These are phyloP conservation scores for Mactra quadrangularis DNA, from an alignment of 1,140 invertebrate species.

Conservation along the genomic window DNA sequence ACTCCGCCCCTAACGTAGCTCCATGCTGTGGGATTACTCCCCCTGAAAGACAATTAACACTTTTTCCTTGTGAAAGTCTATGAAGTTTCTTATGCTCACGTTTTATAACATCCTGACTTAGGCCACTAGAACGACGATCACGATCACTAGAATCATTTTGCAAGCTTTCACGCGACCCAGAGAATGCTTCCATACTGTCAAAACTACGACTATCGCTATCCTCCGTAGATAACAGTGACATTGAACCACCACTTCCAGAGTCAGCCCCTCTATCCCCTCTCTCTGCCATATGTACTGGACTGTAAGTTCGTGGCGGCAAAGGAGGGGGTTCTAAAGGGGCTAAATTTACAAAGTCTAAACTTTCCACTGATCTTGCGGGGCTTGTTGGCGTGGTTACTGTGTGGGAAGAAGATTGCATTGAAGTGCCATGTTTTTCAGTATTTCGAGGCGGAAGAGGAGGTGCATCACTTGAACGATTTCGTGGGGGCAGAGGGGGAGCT, in stretches of 20 bases:
- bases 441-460: conserved; percentile 74
- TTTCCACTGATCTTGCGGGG: conserved; percentile 60
- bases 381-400: conserved; percentile 71
- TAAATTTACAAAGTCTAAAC: conserved; percentile 56
- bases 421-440: conserved; percentile 54
- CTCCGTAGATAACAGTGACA: conserved; percentile 45
- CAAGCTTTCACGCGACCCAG: conserved; percentile 70
- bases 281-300: conserved; percentile 71
- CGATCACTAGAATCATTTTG: conserved; percentile 56
- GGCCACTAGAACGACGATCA: conserved; percentile 24
- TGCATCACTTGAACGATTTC: conserved; percentile 69
- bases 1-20: conserved; percentile 20
- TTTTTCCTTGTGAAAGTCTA: conserved; percentile 59
- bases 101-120: conserved; percentile 49
- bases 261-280: conserved; percentile 33
- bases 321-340: conserved; percentile 69
- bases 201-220: conserved; percentile 72
- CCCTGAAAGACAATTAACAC: conserved; percentile 50
- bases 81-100: conserved; percentile 60
- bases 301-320: conserved; percentile 79
- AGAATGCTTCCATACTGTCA: conserved; percentile 75
- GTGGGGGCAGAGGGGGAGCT: conserved; percentile 78
- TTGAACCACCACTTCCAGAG: conserved; percentile 49
- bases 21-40: neutral
- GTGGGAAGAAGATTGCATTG: conserved; percentile 26